A percentile compares a stretch with the other conserved stretches of the same genome.
phyloP scores from a whole-genome alignment of 2,797 vertebrate species.

The Podargus strigoides region DNA sequence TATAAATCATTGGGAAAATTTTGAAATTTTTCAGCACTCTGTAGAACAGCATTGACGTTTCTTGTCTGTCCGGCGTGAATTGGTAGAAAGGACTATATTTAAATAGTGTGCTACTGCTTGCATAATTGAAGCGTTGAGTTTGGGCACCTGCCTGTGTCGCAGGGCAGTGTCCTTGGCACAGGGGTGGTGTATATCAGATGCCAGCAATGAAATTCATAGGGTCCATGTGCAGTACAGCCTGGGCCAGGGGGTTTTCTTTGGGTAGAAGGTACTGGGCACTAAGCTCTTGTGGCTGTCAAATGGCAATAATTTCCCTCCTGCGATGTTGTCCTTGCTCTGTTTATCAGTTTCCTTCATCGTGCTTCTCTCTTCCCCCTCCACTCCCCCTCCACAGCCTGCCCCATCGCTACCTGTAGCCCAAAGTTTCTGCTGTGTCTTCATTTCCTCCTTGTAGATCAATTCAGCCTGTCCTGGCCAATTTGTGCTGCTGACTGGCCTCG shows the following conservation, averaged over 20 bases:
- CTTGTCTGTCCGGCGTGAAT: background rate
- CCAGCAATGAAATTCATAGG: background rate
- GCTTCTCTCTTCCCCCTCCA: background rate
- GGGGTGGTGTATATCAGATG: rapidly evolving
- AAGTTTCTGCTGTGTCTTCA: conserved; percentile 59
- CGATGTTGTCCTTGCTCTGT: background rate
- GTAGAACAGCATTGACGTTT: background rate
- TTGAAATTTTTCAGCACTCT: background rate
- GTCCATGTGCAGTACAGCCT: background rate
- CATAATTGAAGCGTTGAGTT: background rate
- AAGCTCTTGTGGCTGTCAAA: background rate
- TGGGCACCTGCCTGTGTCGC: background rate
- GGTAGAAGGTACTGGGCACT: background rate
- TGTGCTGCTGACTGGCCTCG: conserved; percentile 11
- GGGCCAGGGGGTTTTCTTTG: background rate
- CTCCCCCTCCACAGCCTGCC: background rate
- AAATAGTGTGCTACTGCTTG: background rate
- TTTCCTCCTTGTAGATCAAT: conserved; percentile 64
- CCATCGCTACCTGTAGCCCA: background rate
- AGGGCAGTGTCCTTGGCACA: background rate
- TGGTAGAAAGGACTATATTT: background rate
- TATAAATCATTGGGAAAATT: background rate
- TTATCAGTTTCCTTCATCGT: background rate
- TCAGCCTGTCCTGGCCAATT: conserved; percentile 63
- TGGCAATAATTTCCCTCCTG: background rate